Evolutionary conservation across 2,797 vertebrate species (phyloP).

Genomic region (Menidia menidia): DNA sequence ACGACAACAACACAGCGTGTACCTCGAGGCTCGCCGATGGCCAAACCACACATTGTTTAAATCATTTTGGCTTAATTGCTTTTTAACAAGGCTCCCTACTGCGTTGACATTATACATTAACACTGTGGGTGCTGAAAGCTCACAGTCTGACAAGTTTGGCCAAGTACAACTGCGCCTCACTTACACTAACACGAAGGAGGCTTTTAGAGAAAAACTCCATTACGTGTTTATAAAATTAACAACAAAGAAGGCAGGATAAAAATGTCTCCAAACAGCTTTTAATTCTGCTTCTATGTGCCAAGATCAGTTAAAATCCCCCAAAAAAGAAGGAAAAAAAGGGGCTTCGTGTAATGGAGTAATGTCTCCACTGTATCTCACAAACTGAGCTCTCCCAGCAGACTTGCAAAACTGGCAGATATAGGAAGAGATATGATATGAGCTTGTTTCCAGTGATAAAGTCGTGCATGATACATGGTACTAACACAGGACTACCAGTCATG

Average conservation of each 20-base stretch:
- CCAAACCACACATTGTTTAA: slow-evolving; percentile 82
- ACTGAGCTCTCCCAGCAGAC: slow-evolving; percentile 20
- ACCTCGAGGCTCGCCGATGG: slow-evolving; percentile 76
- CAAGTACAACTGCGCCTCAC: slow-evolving; percentile 61
- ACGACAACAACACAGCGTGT: slow-evolving; percentile 81
- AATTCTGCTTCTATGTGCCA: slow-evolving; percentile 7
- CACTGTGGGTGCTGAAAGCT: slow-evolving; percentile 80
- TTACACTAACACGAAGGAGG: slow-evolving; percentile 58
- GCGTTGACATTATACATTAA: slow-evolving; percentile 83
- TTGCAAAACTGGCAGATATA: slow-evolving; percentile 41
- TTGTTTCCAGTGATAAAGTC: slow-evolving; percentile 61
- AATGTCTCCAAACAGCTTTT: slow-evolving; percentile 2
- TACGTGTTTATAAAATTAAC: slow-evolving; percentile 47
- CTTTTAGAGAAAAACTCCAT: slow-evolving; percentile 49
- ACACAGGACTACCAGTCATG: slow-evolving; percentile 77
- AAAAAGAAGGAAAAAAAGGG: background rate
- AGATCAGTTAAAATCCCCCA: slow-evolving; percentile 9
- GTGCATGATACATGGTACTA: slow-evolving; percentile 77
- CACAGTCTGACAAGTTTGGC: slow-evolving; percentile 74
- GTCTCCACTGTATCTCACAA: slow-evolving; percentile 38
- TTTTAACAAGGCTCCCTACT: slow-evolving; percentile 85
- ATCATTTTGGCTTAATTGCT: slow-evolving; percentile 85
- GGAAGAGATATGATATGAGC: slow-evolving; percentile 67
- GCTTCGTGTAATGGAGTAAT: slow-evolving; percentile 17
- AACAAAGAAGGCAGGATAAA: slow-evolving; percentile 39